Base-by-base conservation (phyloP, 2,113 vertebrate species). In the Eulemur rufifrons region DNA sequence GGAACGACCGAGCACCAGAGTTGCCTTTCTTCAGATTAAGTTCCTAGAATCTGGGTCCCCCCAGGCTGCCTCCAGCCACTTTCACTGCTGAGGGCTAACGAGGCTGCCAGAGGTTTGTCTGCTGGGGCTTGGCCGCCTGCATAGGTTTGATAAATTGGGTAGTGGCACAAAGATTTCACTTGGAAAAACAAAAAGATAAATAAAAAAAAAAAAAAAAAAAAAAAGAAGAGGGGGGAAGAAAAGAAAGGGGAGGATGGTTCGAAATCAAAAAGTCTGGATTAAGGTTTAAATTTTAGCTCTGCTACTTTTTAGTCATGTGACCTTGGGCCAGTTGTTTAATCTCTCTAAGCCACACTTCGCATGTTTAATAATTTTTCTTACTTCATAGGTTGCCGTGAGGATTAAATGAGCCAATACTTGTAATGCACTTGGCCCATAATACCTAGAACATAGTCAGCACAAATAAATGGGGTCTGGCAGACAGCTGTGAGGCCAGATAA, bases 241-340 rank as follows among this genome's bases (percentile, higher is more conserved):
- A 34, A 37, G 6, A 11, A 12, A 9, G 29, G 17, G 23, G 59
- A 87, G 6, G 15, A 15, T 61, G 25, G 45, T 61, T 68, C 76
- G 29, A 83, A 89, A 91, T 89, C 1, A 37, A 42, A 54, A 89
- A 39, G 8, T 86, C 45, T 77, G 39, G 20, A 66, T 82, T 89
- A 84, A 50, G n/a, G 20, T 87, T 88, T 59, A 90, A 20, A 91
- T 73, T 76, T 89, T 92, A 82, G 39, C 13, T 89, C 61, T 82
- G 64, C 42, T 83, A 50, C n/a, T 56, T 96, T 94, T 95, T 80
- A 61, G 27, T 15, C 59, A 32, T 11, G 13, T 94, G 95, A 83
- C 14, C 74, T 93, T 89, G 87, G 71, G 37, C 25, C 29, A 27
- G 25, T 59, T 78, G 34, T 37, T 96, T 66, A 61, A 66, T 86